Evolutionary conservation across 2,113 vertebrate species (phyloP), one percentile per base, ranked within the genome.

Genomic region (Hemicordylus capensis): DNA sequence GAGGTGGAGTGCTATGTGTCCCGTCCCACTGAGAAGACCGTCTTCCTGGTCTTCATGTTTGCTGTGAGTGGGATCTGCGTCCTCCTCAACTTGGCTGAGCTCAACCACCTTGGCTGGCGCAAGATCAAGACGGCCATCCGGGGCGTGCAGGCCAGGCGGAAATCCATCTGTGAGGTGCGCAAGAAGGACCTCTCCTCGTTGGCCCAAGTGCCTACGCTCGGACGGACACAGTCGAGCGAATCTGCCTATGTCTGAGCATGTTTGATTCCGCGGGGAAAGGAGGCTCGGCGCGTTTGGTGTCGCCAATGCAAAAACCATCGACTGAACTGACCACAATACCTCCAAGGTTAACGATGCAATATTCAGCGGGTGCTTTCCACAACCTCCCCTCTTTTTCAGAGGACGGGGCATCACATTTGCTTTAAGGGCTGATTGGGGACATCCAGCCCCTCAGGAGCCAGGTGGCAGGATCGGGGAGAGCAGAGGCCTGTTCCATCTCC

Each of bases 1-100:
- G 98, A 97, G 88, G 98, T 98, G 86, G 98, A 98, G 90, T 98
- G 98, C 85, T 98, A 98, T 26, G 98, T 98, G 19, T 98, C 98
- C 0, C 93, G 98, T 0, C 98, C 98, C 73, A 98, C 98, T 0
- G 98, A 98, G 84, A 98, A 98, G 76, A 98, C 96, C 0, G 97
- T 98, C 0, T 98, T 98, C 93, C 89, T 98, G 76, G 97, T 97
- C 0, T 98, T 98, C 94, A 98, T 98, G 98, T 98, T 98, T 3
- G 98, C 98, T 0, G 98, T 98, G n/a, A 98, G 98, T 6, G 97
- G 98, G 1, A 96, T 98, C 75, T 98, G 98, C 28, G 98, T 98
- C 34, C 94, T 98, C 59, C 97, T 98, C 92, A 98, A 98, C 95
- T 89, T 98, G 91, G 98, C 98, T 0, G 98, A 98, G 94, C 97